phyloP scores from a whole-genome alignment of 2,888 invertebrate genomes.

The Thera britannica region DNA sequence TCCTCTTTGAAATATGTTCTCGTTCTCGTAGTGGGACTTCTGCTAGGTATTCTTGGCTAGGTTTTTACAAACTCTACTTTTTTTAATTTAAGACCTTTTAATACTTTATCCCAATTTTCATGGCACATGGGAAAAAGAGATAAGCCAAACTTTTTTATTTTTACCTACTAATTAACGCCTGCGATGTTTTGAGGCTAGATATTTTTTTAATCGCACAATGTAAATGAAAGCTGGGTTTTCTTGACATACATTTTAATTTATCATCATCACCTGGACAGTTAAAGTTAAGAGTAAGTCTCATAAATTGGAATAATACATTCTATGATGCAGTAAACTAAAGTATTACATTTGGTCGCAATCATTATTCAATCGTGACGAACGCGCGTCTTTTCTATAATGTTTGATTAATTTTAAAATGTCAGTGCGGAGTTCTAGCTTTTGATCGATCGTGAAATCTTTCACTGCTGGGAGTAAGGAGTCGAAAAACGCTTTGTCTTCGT shows the following conservation, averaged over 20 bases:
- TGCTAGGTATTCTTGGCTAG: no score
- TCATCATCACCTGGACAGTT: neutral
- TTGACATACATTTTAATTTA: neutral
- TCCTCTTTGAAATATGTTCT: no score
- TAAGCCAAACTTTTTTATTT: no score
- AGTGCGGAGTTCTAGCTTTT: conserved; percentile 69
- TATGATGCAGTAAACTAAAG: conserved; percentile 16
- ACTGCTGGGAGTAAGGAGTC: conserved; percentile 71
- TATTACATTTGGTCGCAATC: conserved; percentile 37
- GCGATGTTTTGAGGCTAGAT: no score
- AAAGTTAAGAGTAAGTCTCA: conserved; percentile 22
- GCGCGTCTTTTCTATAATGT: conserved; percentile 53
- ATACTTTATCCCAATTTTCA: no score
- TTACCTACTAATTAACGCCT: no score
- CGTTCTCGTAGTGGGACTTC: no score
- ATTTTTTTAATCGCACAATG: no score
- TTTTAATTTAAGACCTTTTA: no score
- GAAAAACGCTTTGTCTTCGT: conserved; percentile 73
- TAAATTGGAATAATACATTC: conserved; percentile 41
- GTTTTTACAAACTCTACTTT: no score
- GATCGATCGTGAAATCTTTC: conserved; percentile 66
- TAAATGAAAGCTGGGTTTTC: neutral
- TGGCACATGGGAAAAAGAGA: no score
- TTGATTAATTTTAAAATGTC: conserved; percentile 66
- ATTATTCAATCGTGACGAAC: neutral